phyloP scores from a whole-genome alignment of 2,113 vertebrate genomes.

The Oryzias woworae region DNA sequence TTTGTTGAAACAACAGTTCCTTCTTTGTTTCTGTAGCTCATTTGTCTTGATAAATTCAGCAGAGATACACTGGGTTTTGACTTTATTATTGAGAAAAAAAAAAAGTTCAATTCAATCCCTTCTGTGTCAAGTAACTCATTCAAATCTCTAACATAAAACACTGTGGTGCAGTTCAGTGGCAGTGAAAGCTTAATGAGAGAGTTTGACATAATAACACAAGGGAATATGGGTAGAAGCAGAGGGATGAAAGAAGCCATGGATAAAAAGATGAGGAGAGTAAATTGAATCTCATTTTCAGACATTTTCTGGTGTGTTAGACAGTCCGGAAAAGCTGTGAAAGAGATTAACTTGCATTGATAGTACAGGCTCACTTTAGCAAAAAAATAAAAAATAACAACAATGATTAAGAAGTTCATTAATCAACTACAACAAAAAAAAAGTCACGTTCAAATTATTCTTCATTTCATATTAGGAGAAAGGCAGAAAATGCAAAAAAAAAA shows the following conservation, averaged over 20 bases:
- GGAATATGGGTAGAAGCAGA: conserved; percentile 17
- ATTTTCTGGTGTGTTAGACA: conserved; percentile 6
- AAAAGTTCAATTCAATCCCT: not conserved
- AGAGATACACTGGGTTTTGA: not conserved
- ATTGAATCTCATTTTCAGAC: conserved; percentile 16
- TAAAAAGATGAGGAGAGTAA: conserved; percentile 25
- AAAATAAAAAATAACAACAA: not conserved
- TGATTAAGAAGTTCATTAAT: not conserved
- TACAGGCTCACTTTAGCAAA: conserved; percentile 9
- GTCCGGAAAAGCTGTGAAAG: not conserved
- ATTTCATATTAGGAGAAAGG: conserved; percentile 11
- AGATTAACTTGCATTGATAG: not conserved
- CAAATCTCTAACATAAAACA: not conserved
- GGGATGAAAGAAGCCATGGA: conserved; percentile 5
- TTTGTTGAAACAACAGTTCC: not conserved
- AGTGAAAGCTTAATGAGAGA: conserved; percentile 19
- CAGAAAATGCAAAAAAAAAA: not conserved
- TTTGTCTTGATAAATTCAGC: not conserved
- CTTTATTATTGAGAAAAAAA: not conserved
- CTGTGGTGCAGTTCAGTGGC: conserved; percentile 14
- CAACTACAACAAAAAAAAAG: conserved; percentile 6
- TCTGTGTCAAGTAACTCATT: conserved; percentile 10
- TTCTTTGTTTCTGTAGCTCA: not conserved
- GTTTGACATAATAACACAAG: conserved; percentile 21
- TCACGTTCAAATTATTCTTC: not conserved